A percentile compares a stretch with the other conserved stretches of the same genome.
Evolutionary conservation across 2,797 vertebrate genomes (phyloP).

Genomic region (Poecilia wingei): DNA sequence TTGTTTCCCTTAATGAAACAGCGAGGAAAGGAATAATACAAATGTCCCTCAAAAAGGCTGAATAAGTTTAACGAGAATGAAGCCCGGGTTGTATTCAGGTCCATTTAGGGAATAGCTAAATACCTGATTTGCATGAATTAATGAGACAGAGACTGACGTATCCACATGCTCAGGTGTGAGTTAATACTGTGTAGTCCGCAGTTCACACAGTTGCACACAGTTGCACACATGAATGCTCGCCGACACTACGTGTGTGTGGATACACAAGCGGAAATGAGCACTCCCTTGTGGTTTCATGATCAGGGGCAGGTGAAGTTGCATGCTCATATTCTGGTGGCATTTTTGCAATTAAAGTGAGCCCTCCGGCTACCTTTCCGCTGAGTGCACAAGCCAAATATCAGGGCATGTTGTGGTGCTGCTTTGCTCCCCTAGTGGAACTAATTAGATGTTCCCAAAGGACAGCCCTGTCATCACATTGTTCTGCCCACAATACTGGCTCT

Average conservation of each 20-base stretch:
- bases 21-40: neutral
- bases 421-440: slow-evolving; percentile 82
- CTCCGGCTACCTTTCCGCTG: slow-evolving; percentile 80
- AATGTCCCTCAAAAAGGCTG: slow-evolving; percentile 6
- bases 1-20: neutral
- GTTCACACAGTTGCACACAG: slow-evolving; percentile 47
- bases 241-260: slow-evolving; percentile 26
- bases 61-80: slow-evolving; percentile 28
- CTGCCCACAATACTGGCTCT: slow-evolving; percentile 68
- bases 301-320: slow-evolving; percentile 73
- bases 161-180: slow-evolving; percentile 36
- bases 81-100: slow-evolving; percentile 17
- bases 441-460: slow-evolving; percentile 81
- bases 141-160: slow-evolving; percentile 21
- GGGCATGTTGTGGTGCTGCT: slow-evolving; percentile 70
- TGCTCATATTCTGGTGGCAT: slow-evolving; percentile 72
- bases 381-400: slow-evolving; percentile 82
- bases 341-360: slow-evolving; percentile 80
- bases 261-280: slow-evolving; percentile 27
- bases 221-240: slow-evolving; percentile 43
- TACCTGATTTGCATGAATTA: slow-evolving; percentile 33
- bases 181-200: slow-evolving; percentile 36
- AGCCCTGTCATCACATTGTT: slow-evolving; percentile 80
- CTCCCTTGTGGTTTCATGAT: slow-evolving; percentile 63
- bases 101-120: slow-evolving; percentile 40